phyloP scores from a whole-genome alignment of 2,113 vertebrate genomes.

The Nycticryphes semicollaris region DNA sequence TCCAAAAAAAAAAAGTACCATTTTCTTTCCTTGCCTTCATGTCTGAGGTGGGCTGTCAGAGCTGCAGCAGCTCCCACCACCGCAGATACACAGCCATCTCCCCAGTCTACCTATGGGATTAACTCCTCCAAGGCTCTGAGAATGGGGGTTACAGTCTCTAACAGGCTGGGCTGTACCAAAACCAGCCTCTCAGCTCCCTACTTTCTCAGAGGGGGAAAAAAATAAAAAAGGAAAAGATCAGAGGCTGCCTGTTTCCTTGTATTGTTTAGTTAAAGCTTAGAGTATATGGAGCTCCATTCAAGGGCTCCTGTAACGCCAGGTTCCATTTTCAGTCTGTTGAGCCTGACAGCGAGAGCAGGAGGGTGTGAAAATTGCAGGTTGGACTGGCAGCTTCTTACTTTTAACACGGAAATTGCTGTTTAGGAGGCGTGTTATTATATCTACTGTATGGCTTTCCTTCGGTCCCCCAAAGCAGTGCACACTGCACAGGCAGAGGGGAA shows the following conservation, averaged over 20 bases:
- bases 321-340: not conserved
- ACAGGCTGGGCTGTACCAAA: not conserved
- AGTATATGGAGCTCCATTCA: not conserved
- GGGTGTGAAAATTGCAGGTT: not conserved
- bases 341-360: not conserved
- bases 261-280: not conserved
- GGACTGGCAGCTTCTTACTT: not conserved
- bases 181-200: not conserved
- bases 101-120: not conserved
- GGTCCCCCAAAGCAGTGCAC: not conserved
- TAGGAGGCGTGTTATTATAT: not conserved
- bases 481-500: not conserved
- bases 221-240: not conserved
- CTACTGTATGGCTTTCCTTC: not conserved
- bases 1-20: not conserved
- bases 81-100: not conserved
- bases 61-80: not conserved
- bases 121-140: not conserved
- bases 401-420: not conserved
- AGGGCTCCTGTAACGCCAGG: not conserved
- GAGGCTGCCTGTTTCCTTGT: not conserved
- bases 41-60: not conserved
- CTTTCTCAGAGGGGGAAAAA: not conserved
- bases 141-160: not conserved
- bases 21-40: conserved; percentile 1